Evolutionary conservation across 2,888 invertebrate species (phyloP).

Genomic region (Eupithecia abbreviata): DNA sequence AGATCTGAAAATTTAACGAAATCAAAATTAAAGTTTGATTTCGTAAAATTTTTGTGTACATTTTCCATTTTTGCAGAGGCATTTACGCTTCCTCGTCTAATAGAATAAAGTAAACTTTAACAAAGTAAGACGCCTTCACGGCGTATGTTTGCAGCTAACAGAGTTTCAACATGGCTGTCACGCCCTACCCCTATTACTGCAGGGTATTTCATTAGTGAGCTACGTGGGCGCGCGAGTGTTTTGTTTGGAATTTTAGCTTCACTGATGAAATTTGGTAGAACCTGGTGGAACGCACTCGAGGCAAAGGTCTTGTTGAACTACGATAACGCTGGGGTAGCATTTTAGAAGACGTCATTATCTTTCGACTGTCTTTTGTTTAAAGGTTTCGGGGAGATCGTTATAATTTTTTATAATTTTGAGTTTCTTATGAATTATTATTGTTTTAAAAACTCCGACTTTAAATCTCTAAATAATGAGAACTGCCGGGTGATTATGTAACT

Average conservation of each 20-base stretch:
- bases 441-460: too few species aligned
- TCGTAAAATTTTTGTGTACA: too few species aligned
- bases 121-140: background rate
- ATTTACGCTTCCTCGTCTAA: background rate
- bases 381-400: too few species aligned
- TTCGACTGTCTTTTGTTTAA: too few species aligned
- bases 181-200: constrained; percentile 20
- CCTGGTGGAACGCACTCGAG: background rate
- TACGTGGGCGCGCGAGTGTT: constrained; percentile 19
- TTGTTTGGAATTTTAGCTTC: constrained; percentile 16
- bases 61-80: background rate
- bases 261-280: background rate
- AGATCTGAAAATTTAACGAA: too few species aligned
- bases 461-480: too few species aligned
- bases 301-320: background rate
- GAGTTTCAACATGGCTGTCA: constrained; percentile 25
- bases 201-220: constrained; percentile 27
- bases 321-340: background rate
- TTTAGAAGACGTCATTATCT: too few species aligned
- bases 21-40: too few species aligned
- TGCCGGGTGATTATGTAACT: too few species aligned
- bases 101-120: background rate
- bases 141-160: constrained; percentile 1
- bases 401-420: too few species aligned
- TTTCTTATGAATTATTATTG: too few species aligned